A percentile compares a stretch with the other conserved stretches of the same genome.
These are phyloP conservation scores for Echinarachnius parma DNA, from an alignment of 53 echinoderm and acorn worm species.

Conservation along the genomic window DNA sequence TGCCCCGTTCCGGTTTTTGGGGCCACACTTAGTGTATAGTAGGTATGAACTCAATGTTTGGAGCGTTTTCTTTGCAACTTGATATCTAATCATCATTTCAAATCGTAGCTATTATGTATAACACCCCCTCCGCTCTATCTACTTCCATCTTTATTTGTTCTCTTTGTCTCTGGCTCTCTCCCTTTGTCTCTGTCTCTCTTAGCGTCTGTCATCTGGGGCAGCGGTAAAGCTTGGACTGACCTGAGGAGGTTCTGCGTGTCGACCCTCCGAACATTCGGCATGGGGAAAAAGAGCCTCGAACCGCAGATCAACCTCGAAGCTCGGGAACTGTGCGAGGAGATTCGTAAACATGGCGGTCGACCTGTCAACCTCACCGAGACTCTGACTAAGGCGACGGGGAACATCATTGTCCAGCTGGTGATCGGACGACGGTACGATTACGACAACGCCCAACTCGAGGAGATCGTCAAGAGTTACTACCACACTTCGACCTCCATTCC, in stretches of 20 bases:
- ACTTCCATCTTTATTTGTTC: too few relatives aligned
- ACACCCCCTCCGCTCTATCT: too few relatives aligned
- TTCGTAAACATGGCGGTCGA: background rate
- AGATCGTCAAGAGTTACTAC: background rate
- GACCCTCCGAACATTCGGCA: constrained; percentile 29
- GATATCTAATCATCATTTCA: too few relatives aligned
- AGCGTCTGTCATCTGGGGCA: constrained; percentile 31
- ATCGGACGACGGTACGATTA: constrained; percentile 32
- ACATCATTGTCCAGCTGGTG: constrained; percentile 21
- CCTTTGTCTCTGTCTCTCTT: too few relatives aligned
- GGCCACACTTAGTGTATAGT: too few relatives aligned
- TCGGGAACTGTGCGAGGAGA: constrained; percentile 24
- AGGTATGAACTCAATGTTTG: too few relatives aligned
- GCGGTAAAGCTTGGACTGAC: constrained; percentile 19
- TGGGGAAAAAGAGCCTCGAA: constrained; percentile 39
- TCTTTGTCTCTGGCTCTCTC: too few relatives aligned
- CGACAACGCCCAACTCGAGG: constrained; percentile 10
- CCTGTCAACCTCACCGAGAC: background rate
- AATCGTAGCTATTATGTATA: too few relatives aligned
- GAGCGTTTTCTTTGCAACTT: too few relatives aligned
- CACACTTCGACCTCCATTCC: background rate
- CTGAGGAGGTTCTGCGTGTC: constrained; percentile 13
- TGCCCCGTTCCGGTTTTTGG: too few relatives aligned
- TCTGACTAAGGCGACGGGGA: constrained; percentile 22
- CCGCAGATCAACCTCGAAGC: constrained; percentile 28